Percentiles rank a stretch among this genome's conserved stretches.
Conservation (phyloP, 2,888 invertebrate genomes). For the Nineta flava region DNA sequence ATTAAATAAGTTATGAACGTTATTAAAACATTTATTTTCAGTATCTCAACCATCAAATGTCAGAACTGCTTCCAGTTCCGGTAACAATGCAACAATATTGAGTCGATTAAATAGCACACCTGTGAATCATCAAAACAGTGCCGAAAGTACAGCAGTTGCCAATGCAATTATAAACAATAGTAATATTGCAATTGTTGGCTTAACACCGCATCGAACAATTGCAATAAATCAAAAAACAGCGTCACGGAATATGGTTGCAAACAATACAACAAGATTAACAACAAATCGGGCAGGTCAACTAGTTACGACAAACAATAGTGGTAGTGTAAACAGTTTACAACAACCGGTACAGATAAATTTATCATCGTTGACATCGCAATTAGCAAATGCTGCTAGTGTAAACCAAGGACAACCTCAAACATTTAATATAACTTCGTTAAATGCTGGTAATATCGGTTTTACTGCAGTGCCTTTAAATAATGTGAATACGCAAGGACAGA, state of each 20-base stretch:
- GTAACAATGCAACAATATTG: constrained; percentile 55
- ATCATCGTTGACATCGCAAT: constrained; percentile 28
- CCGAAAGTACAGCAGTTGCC: constrained; percentile 42
- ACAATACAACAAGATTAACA: constrained; percentile 31
- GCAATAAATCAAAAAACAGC: constrained; percentile 28
- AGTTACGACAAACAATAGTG: constrained; percentile 23
- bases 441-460: constrained; percentile 21
- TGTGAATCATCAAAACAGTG: constrained; percentile 35
- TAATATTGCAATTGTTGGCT: constrained; percentile 24
- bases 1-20: too few relatives aligned
- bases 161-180: constrained; percentile 24
- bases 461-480: constrained; percentile 23
- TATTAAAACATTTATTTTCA: constrained; percentile 20
- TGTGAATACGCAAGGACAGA: constrained; percentile 7
- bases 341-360: constrained; percentile 29
- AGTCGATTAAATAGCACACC: constrained; percentile 65
- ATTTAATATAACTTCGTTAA: constrained; percentile 25
- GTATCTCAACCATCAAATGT: constrained; percentile 10
- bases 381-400: constrained; percentile 17
- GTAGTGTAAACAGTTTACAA: constrained; percentile 12
- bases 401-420: constrained; percentile 19
- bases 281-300: constrained; percentile 25
- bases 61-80: constrained; percentile 24
- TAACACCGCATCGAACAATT: constrained; percentile 21
- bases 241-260: constrained; percentile 37